These are phyloP conservation scores for Leptinotarsa haldemani DNA, from an alignment of 2,888 invertebrate genomes.

Conservation along the genomic window DNA sequence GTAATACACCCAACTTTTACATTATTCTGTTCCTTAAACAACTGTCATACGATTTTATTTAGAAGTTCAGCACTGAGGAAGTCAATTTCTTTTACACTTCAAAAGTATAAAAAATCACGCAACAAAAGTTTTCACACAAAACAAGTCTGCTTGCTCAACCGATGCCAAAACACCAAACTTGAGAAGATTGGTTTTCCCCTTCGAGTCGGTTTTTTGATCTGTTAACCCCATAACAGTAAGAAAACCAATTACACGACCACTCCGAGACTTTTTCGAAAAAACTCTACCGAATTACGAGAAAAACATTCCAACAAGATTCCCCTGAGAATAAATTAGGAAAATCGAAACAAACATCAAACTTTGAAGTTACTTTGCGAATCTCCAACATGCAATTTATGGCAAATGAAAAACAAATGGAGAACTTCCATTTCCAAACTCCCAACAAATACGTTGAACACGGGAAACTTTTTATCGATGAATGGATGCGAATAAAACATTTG, in stretches of 20 bases:
- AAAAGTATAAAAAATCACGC: no score
- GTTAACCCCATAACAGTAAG: background rate
- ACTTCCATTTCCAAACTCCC: slow-evolving; percentile 24
- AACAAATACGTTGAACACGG: slow-evolving; percentile 20
- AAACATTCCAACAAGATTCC: slow-evolving; percentile 12
- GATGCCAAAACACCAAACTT: background rate
- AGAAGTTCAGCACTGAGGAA: no score
- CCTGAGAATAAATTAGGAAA: slow-evolving; percentile 19
- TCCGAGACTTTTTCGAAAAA: background rate
- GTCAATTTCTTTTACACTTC: no score
- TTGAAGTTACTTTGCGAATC: slow-evolving; percentile 11
- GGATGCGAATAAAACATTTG: slow-evolving; percentile 13
- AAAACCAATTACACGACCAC: background rate
- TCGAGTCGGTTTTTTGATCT: background rate
- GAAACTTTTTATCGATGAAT: slow-evolving; percentile 24
- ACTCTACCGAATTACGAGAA: background rate
- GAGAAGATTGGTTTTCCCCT: background rate
- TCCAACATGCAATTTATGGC: slow-evolving; percentile 17
- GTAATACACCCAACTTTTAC: no score
- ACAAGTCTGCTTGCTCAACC: background rate
- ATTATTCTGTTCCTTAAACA: no score
- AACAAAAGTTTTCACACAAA: background rate
- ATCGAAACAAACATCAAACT: slow-evolving; percentile 26
- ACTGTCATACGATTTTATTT: no score
- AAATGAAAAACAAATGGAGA: slow-evolving; percentile 25